Percentiles rank a stretch among this genome's conserved stretches.
These are phyloP conservation scores for Drosophila atroscutellata DNA, from an alignment of 2,888 invertebrate species.

Conservation along the genomic window DNA sequence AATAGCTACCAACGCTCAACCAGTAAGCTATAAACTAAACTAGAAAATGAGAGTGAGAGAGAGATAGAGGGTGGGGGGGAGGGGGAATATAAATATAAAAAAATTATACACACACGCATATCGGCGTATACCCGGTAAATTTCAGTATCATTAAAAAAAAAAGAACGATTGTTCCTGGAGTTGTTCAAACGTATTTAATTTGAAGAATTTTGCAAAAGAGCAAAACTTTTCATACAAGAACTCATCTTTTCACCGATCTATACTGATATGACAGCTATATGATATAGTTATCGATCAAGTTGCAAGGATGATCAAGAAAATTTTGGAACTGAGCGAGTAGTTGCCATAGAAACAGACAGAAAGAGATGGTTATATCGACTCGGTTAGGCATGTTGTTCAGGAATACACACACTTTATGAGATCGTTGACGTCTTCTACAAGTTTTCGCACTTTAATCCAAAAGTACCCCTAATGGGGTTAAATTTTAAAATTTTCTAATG, in stretches of 20 bases:
- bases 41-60: neutral
- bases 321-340: no score
- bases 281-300: neutral
- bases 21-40: neutral
- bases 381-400: neutral
- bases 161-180: neutral
- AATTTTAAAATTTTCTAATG: neutral
- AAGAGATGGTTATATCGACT: no score
- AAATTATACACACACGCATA: neutral
- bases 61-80: neutral
- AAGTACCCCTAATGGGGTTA: no score
- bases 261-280: neutral
- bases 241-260: neutral
- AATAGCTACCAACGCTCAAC: neutral
- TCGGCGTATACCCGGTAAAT: neutral
- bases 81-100: neutral
- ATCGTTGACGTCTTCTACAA: neutral
- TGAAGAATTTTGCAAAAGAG: neutral
- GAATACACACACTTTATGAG: neutral
- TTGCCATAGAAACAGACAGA: no score
- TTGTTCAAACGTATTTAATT: neutral
- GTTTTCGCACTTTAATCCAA: neutral
- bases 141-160: neutral
- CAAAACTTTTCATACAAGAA: no score
- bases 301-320: no score